These are phyloP conservation scores for Drosophila busckii DNA, from an alignment of 1,140 invertebrate species.

Conservation along the genomic window DNA sequence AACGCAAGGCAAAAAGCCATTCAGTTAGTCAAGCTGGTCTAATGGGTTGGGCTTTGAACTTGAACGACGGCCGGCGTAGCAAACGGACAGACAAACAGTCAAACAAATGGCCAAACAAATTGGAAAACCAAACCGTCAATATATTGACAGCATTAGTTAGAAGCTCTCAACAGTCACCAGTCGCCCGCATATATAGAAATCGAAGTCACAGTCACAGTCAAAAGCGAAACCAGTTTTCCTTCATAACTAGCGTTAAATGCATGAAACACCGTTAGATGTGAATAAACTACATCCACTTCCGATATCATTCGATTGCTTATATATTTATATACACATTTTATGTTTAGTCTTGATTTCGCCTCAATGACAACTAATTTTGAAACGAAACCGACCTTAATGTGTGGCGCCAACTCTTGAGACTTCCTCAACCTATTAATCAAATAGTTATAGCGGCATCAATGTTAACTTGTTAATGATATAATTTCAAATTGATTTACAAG, in stretches of 20 bases:
- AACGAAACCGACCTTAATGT: slow-evolving; percentile 6
- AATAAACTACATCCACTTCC: slow-evolving; percentile 50
- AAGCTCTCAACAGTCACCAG: slow-evolving; percentile 47
- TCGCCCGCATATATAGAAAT: slow-evolving; percentile 43
- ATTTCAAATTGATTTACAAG: no score
- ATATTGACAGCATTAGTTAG: slow-evolving; percentile 21
- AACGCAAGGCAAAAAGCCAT: slow-evolving; percentile 5
- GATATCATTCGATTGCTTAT: slow-evolving; percentile 29
- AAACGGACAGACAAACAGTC: neutral
- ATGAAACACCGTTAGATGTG: slow-evolving; percentile 59
- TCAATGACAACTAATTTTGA: slow-evolving; percentile 14
- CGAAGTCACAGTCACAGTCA: neutral
- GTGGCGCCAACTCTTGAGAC: slow-evolving; percentile 10
- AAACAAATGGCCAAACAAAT: slow-evolving; percentile 30
- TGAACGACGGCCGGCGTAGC: slow-evolving; percentile 36
- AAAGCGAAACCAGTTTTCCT: slow-evolving; percentile 57
- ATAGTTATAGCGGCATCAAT: slow-evolving; percentile 1
- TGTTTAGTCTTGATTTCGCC: slow-evolving; percentile 24
- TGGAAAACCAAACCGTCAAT: slow-evolving; percentile 39
- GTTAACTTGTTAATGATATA: neutral
- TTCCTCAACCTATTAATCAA: slow-evolving; percentile 39
- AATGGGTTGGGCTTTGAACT: slow-evolving; percentile 71
- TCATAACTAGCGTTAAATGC: slow-evolving; percentile 32
- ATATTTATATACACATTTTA: no score
- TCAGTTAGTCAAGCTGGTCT: slow-evolving; percentile 25